Conservation (phyloP, 64 coral and sea anemone species). For the Dendrophyllia cribrosa region DNA sequence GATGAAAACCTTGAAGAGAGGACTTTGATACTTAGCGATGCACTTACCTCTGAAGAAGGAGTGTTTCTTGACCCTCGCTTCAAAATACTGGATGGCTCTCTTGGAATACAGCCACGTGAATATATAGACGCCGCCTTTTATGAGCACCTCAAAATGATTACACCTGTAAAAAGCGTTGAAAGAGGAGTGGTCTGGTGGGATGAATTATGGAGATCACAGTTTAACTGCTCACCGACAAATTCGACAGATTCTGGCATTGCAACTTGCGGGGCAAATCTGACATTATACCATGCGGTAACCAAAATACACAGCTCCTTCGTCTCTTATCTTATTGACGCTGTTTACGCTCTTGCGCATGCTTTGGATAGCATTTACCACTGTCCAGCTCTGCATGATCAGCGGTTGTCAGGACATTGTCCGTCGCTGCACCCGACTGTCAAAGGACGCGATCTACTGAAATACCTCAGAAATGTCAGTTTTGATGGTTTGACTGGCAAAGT, state of each 20-base stretch:
- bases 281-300: not conserved
- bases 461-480: conserved; percentile 49
- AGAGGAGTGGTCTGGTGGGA: conserved; percentile 56
- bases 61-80: conserved; percentile 31
- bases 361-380: conserved; percentile 58
- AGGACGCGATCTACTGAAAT: conserved; percentile 54
- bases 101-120: conserved; percentile 15
- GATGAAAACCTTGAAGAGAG: conserved; percentile 53
- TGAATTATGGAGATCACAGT: conserved; percentile 74
- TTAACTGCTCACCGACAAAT: conserved; percentile 43
- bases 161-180: not conserved
- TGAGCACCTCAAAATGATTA: conserved; percentile 18
- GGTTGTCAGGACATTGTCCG: conserved; percentile 28
- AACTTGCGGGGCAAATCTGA: conserved; percentile 23
- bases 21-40: conserved; percentile 62
- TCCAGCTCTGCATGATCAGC: conserved; percentile 1
- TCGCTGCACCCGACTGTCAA: conserved; percentile 19
- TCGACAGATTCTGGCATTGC: conserved; percentile 24
- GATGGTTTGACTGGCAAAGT: conserved; percentile 52
- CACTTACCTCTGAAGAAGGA: conserved; percentile 29
- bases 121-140: not conserved
- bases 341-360: conserved; percentile 77
- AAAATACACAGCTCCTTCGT: conserved; percentile 72
- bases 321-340: conserved; percentile 67
- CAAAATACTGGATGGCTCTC: not conserved